Evolutionary conservation across 1,140 invertebrate genomes (phyloP).

Genomic region (Caenorhabditis latens): DNA sequence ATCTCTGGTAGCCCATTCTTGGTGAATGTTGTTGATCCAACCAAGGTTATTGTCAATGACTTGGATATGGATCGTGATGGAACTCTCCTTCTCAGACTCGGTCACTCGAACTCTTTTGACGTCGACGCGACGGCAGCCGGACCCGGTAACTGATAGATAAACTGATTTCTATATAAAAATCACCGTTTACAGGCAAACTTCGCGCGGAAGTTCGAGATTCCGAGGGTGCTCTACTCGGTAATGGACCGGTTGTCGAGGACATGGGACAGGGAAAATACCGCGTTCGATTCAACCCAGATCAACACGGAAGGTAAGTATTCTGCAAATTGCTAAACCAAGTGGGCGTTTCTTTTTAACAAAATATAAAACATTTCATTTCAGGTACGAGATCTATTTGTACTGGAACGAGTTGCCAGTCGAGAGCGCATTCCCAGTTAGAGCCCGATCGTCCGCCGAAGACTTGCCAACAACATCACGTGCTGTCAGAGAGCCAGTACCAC

Average conservation of each 20-base stretch:
- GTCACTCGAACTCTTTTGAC: constrained; percentile 81
- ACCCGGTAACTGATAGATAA: constrained; percentile 79
- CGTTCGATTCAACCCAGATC: constrained; percentile 79
- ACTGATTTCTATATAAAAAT: background rate
- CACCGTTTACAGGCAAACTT: constrained; percentile 80
- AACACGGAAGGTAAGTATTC: constrained; percentile 74
- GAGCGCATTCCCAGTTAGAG: constrained; percentile 78
- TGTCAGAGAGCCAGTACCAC: constrained; percentile 39
- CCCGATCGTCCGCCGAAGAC: constrained; percentile 66
- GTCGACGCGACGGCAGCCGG: constrained; percentile 83
- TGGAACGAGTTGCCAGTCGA: constrained; percentile 81
- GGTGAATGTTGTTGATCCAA: constrained; percentile 83
- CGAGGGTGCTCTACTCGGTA: constrained; percentile 81
- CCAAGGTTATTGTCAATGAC: constrained; percentile 83
- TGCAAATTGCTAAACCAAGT: background rate
- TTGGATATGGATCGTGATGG: constrained; percentile 80
- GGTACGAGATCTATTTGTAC: constrained; percentile 80
- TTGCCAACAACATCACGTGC: constrained; percentile 73
- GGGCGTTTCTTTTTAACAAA: background rate
- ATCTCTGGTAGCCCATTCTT: constrained; percentile 84
- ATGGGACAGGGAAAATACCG: constrained; percentile 78
- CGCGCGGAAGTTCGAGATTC: constrained; percentile 84
- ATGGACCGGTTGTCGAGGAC: constrained; percentile 66
- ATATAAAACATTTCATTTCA: constrained; percentile 22
- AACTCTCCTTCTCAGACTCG: constrained; percentile 76